These are phyloP conservation scores for Drosophila limbata DNA, from an alignment of 2,888 invertebrate species.

Conservation along the genomic window DNA sequence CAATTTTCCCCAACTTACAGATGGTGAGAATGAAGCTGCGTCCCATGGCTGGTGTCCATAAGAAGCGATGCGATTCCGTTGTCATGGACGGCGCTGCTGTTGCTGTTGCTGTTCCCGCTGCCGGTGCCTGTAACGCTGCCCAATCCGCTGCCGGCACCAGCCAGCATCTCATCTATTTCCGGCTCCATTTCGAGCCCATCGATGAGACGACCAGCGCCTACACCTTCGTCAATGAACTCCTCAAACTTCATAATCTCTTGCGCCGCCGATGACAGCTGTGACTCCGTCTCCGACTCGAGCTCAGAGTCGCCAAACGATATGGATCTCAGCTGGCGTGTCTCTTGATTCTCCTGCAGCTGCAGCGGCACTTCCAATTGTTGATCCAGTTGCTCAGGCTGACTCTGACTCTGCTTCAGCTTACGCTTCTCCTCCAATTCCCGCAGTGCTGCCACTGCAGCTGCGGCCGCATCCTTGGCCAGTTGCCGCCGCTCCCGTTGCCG, in stretches of 20 bases:
- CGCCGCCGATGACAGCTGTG: conserved; percentile 79
- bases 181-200: conserved; percentile 83
- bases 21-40: conserved; percentile 55
- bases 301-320: conserved; percentile 80
- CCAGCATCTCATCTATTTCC: conserved; percentile 78
- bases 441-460: conserved; percentile 11
- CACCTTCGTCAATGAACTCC: conserved; percentile 82
- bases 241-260: conserved; percentile 84
- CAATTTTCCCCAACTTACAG: conserved; percentile 55
- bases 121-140: conserved; percentile 69
- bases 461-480: conserved; percentile 46
- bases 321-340: conserved; percentile 55
- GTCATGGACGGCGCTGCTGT: conserved; percentile 65
- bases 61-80: conserved; percentile 60
- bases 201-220: conserved; percentile 79
- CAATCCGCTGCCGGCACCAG: conserved; percentile 59
- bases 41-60: conserved; percentile 61
- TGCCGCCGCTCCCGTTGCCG: conserved; percentile 65
- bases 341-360: conserved; percentile 26
- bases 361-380: conserved; percentile 13
- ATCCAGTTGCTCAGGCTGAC: background rate
- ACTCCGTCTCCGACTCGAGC: conserved; percentile 82
- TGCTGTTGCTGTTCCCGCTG: conserved; percentile 65
- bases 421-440: conserved; percentile 12
- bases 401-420: conserved; percentile 14